A percentile compares a stretch with the other conserved stretches of the same genome.
Conservation (phyloP, 2,113 vertebrate genomes). For the Delphinus delphis region DNA sequence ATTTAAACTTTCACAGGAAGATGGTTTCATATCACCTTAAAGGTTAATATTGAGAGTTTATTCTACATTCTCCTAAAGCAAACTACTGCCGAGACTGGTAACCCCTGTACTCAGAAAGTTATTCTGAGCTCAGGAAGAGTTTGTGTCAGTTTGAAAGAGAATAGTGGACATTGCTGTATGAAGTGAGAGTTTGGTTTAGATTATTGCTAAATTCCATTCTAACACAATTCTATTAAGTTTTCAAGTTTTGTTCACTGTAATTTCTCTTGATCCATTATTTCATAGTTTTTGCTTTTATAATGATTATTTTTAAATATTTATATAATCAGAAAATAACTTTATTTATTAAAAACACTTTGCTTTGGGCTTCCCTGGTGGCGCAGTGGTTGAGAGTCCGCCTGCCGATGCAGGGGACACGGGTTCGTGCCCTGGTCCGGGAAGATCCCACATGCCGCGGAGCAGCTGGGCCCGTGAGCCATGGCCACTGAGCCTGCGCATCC, state of each 20-base stretch:
- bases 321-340: background rate
- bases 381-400: too few species aligned
- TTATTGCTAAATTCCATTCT: background rate
- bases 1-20: conserved; percentile 6
- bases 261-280: background rate
- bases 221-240: background rate
- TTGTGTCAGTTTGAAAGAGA: background rate
- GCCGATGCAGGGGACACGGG: too few species aligned
- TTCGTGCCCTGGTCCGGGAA: too few species aligned
- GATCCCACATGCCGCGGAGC: too few species aligned
- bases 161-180: background rate
- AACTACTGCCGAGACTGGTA: background rate
- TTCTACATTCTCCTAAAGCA: background rate
- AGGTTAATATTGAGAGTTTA: background rate
- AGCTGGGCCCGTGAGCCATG: too few species aligned
- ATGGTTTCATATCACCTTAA: background rate
- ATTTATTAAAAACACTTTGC: background rate
- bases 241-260: background rate
- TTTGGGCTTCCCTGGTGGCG: background rate
- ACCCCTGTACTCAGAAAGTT: background rate
- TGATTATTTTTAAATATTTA: background rate
- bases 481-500: too few species aligned
- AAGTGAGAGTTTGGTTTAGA: background rate
- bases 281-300: background rate
- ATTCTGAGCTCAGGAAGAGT: background rate